Conservation (phyloP, 2,797 vertebrate species). For the Melanotaenia boesemani region DNA sequence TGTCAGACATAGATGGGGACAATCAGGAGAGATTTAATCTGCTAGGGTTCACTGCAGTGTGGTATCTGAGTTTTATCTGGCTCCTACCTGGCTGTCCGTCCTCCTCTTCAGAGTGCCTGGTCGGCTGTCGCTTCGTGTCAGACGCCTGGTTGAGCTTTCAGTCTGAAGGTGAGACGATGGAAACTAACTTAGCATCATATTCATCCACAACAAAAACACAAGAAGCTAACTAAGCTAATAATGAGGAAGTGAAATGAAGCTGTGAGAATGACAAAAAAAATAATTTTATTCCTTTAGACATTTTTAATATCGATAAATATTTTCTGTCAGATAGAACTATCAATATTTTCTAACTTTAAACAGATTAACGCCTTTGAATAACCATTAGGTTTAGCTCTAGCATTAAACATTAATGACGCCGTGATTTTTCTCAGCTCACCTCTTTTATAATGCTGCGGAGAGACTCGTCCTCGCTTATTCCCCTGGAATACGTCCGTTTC, state of each 20-base stretch:
- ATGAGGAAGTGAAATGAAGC: conserved; percentile 31
- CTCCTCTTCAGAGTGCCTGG: conserved; percentile 74
- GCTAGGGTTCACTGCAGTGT: neutral
- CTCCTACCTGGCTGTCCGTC: conserved; percentile 78
- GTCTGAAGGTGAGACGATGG: conserved; percentile 55
- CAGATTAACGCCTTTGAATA: neutral
- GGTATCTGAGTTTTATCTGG: neutral
- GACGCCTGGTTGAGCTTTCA: conserved; percentile 78
- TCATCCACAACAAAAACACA: conserved; percentile 6
- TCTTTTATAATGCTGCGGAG: conserved; percentile 83
- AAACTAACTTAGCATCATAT: neutral
- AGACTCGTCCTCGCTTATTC: conserved; percentile 85
- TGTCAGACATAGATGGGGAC: neutral
- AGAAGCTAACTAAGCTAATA: conserved; percentile 14
- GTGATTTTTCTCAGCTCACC: conserved; percentile 67
- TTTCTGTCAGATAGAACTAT: neutral
- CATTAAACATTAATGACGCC: conserved; percentile 3
- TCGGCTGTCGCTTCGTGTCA: conserved; percentile 81
- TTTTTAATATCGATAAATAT: neutral
- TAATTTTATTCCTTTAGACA: too few relatives aligned
- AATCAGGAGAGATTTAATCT: neutral
- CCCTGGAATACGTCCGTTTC: conserved; percentile 79
- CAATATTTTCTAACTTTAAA: neutral
- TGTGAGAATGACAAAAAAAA: neutral
- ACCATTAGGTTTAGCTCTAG: conserved; percentile 1